phyloP scores from a whole-genome alignment of 1,140 invertebrate species.

The Eciton burchellii region DNA sequence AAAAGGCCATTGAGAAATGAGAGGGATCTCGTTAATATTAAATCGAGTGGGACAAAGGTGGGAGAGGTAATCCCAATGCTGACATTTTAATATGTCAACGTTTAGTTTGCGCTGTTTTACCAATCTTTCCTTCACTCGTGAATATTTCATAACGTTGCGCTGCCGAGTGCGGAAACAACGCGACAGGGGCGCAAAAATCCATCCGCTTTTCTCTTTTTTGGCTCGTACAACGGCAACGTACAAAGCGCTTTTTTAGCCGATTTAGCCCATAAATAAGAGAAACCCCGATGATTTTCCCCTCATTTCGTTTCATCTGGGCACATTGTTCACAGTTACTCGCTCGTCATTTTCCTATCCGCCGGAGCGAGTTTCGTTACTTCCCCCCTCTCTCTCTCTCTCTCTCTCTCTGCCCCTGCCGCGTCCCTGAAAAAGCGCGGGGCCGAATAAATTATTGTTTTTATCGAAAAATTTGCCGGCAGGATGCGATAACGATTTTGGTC shows the following conservation, averaged over 20 bases:
- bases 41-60: conserved; percentile 32
- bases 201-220: not conserved
- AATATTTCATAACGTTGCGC: conserved; percentile 46
- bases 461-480: conserved; percentile 13
- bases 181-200: not conserved
- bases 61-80: not conserved
- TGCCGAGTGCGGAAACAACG: not conserved
- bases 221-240: not conserved
- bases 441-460: conserved; percentile 39
- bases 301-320: not conserved
- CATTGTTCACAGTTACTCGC: not conserved
- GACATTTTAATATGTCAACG: conserved; percentile 55
- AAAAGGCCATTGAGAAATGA: conserved; percentile 20
- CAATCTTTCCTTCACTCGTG: conserved; percentile 14
- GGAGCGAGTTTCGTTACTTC: not conserved
- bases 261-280: not conserved
- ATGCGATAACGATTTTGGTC: conserved; percentile 43
- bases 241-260: not conserved
- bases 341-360: no score
- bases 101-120: conserved; percentile 8
- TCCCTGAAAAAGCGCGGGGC: not conserved
- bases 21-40: conserved; percentile 65
- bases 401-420: no score
- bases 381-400: no score
- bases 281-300: not conserved